Evolutionary conservation across 2,888 invertebrate genomes (phyloP).

Genomic region (Tetragonisca angustula): DNA sequence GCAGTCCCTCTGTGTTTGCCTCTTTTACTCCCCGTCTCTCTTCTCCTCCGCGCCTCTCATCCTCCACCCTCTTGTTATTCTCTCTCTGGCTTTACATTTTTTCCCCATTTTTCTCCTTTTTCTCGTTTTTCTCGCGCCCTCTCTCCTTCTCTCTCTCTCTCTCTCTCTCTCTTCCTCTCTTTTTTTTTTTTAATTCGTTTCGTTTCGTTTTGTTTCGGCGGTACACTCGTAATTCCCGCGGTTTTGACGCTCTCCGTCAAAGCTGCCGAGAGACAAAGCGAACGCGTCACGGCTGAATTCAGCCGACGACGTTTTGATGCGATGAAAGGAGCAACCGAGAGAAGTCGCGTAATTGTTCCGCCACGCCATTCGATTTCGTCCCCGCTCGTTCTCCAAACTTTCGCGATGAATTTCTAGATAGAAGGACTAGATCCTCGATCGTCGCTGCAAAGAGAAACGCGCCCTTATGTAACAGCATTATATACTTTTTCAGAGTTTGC

Average conservation of each 20-base stretch:
- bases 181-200: constrained; percentile 25
- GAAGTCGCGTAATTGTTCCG: constrained; percentile 23
- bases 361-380: background rate
- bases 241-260: constrained; percentile 57
- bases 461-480: too few relatives aligned
- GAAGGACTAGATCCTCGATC: too few relatives aligned
- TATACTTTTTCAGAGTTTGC: too few relatives aligned
- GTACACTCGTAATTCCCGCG: constrained; percentile 46
- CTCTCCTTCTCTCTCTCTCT: background rate
- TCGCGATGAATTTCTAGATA: background rate
- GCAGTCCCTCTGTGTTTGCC: constrained; percentile 42
- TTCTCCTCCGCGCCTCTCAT: background rate
- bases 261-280: constrained; percentile 54
- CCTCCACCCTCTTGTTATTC: background rate
- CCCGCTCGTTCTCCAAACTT: background rate
- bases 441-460: too few relatives aligned
- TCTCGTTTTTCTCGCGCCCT: background rate
- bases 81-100: constrained; percentile 1
- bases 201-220: constrained; percentile 20
- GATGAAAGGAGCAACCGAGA: constrained; percentile 31
- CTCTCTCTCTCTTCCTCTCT: background rate
- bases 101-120: background rate
- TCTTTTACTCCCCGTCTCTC: constrained; percentile 3
- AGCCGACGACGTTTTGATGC: constrained; percentile 33
- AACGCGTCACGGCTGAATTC: constrained; percentile 38